phyloP scores from a whole-genome alignment of 92 coral and sea anemone genomes.

The Metridium senile region DNA sequence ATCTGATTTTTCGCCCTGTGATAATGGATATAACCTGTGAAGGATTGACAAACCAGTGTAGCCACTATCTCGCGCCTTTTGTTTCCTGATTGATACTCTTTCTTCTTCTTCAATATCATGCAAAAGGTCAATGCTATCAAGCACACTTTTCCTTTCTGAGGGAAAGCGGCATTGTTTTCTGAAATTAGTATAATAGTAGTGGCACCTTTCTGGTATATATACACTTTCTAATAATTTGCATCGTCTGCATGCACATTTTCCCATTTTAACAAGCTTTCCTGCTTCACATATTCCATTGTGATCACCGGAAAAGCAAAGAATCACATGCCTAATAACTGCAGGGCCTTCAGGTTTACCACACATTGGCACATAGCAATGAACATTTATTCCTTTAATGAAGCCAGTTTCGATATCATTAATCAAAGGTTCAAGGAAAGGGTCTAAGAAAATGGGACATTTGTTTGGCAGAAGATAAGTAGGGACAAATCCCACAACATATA shows the following conservation, averaged over 20 bases:
- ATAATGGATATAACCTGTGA: conserved; percentile 52
- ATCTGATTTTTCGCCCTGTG: too few species aligned
- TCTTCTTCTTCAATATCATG: conserved; percentile 43
- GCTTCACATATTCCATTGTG: conserved; percentile 67
- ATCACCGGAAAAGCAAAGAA: conserved; percentile 72
- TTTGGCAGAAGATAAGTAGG: conserved; percentile 55
- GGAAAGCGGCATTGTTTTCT: conserved; percentile 30
- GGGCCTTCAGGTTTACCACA: conserved; percentile 49
- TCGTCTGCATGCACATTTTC: conserved; percentile 58
- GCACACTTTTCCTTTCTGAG: conserved; percentile 1
- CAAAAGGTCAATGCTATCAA: conserved; percentile 3
- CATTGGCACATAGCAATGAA: conserved; percentile 44
- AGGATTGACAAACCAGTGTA: conserved; percentile 51
- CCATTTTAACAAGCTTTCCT: conserved; percentile 52
- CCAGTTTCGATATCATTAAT: conserved; percentile 63
- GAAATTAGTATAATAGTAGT: conserved; percentile 52
- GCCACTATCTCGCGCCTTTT: conserved; percentile 41
- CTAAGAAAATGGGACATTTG: conserved; percentile 50
- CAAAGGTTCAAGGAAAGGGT: conserved; percentile 72
- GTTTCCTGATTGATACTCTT: conserved; percentile 36
- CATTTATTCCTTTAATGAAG: conserved; percentile 62
- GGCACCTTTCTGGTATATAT: conserved; percentile 42
- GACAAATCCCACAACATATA: conserved; percentile 75
- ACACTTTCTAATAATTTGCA: conserved; percentile 32
- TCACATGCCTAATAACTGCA: conserved; percentile 53